phyloP scores from a whole-genome alignment of 2,113 vertebrate genomes.

The Colaptes auratus region DNA sequence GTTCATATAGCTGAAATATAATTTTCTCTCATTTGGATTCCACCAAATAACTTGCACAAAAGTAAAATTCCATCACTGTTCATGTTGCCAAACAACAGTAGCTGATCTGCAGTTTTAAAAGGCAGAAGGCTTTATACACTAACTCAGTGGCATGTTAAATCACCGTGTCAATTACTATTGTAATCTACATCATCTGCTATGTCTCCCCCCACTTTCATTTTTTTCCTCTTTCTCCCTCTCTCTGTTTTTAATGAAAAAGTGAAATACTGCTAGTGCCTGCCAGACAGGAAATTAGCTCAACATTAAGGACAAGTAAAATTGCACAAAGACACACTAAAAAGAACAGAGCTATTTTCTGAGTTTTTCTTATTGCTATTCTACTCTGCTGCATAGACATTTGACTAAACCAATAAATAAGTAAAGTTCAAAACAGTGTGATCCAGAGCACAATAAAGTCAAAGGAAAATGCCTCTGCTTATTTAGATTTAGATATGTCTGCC shows the following conservation, averaged over 20 bases:
- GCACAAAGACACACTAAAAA: conserved; percentile 15
- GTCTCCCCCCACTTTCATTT: neutral
- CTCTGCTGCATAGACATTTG: neutral
- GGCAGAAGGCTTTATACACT: neutral
- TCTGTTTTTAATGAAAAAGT: conserved; percentile 38
- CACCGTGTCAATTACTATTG: neutral
- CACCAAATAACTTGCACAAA: neutral
- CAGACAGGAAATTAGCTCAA: conserved; percentile 63
- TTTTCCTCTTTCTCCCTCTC: neutral
- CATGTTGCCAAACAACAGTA: neutral
- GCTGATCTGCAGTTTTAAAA: neutral
- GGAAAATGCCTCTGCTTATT: neutral
- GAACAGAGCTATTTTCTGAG: conserved; percentile 28
- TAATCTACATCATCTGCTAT: neutral
- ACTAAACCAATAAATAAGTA: conserved; percentile 31
- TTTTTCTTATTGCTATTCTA: conserved; percentile 47
- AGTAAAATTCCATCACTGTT: conserved; percentile 6
- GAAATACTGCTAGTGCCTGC: conserved; percentile 32
- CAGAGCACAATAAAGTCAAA: conserved; percentile 7
- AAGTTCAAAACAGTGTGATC: neutral
- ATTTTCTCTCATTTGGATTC: conserved; percentile 9
- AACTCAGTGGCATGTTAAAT: neutral
- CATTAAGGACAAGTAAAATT: conserved; percentile 50
- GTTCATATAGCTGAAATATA: neutral
- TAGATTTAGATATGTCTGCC: neutral